A percentile compares a stretch with the other conserved stretches of the same genome.
These are phyloP conservation scores for Cylindroiulus punctatus DNA, from an alignment of 2,888 invertebrate species.

Conservation along the genomic window DNA sequence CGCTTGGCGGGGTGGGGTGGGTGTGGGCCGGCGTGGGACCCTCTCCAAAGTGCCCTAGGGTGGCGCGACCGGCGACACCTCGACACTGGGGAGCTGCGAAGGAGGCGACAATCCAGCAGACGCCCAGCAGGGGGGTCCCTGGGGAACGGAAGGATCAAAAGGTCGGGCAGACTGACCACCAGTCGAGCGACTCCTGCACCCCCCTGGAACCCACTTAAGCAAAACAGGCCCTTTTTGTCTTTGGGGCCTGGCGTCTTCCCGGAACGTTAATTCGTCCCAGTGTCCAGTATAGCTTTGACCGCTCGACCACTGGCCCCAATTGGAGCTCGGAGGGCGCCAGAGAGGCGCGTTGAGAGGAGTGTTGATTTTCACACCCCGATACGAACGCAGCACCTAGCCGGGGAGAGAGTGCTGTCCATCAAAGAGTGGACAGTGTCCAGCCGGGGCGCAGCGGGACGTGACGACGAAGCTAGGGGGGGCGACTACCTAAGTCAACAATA, in stretches of 20 bases:
- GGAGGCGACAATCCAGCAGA: conserved; percentile 13
- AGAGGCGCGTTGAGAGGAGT: background rate
- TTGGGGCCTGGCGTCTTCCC: background rate
- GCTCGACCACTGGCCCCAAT: background rate
- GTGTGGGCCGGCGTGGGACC: background rate
- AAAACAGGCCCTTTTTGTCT: conserved; percentile 3
- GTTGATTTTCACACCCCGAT: conserved; percentile 11
- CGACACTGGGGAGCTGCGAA: background rate
- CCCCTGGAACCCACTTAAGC: background rate
- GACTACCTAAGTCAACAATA: too few species aligned
- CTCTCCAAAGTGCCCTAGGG: background rate
- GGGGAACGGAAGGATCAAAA: background rate
- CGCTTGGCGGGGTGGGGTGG: too few species aligned
- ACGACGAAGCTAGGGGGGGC: background rate
- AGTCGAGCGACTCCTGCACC: background rate
- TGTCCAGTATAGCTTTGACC: background rate
- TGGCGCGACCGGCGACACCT: conserved; percentile 9
- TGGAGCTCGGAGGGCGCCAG: background rate
- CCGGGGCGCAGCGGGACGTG: background rate
- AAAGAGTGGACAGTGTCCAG: conserved; percentile 4
- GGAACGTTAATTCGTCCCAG: background rate
- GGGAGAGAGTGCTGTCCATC: background rate
- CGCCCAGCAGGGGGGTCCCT: background rate
- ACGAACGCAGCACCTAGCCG: background rate
- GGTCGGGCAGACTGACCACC: background rate